These are phyloP conservation scores for Scalopus aquaticus DNA, from an alignment of 2,113 vertebrate species.

Conservation along the genomic window DNA sequence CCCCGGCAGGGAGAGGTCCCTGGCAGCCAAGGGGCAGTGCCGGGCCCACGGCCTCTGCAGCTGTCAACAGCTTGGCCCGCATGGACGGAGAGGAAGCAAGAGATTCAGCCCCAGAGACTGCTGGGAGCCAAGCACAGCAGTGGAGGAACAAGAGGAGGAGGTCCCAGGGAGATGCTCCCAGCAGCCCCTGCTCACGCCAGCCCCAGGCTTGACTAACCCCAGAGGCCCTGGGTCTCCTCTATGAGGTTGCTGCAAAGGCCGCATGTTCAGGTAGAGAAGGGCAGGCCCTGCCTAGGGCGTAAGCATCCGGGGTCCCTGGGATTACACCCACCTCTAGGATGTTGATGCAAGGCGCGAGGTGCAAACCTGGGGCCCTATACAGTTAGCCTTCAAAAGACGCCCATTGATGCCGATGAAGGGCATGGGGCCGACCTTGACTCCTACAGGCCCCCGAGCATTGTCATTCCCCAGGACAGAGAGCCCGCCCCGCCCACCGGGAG, in stretches of 20 bases:
- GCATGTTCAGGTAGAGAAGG: fast-evolving
- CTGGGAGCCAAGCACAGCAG: neutral
- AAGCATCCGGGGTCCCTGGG: neutral
- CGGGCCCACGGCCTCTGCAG: neutral
- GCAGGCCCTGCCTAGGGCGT: fast-evolving
- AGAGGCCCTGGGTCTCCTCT: neutral
- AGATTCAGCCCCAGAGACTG: neutral
- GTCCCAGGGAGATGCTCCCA: neutral
- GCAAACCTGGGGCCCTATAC: neutral
- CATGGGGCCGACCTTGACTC: neutral
- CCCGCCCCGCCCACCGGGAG: neutral
- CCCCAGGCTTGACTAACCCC: neutral
- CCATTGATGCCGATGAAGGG: neutral
- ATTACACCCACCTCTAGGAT: no score
- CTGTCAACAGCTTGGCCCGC: neutral
- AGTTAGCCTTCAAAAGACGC: neutral
- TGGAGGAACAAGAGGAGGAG: neutral
- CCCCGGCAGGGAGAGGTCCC: slow-evolving; percentile 51
- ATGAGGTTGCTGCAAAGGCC: neutral
- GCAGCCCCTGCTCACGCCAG: neutral
- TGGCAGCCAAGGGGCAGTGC: neutral
- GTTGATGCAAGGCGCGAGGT: neutral
- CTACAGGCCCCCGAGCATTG: neutral
- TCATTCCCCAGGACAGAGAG: neutral
- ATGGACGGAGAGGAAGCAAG: neutral